A percentile compares a stretch with the other conserved stretches of the same genome.
Evolutionary conservation across 2,888 invertebrate genomes (phyloP).

Genomic region (Ligdia adustata): DNA sequence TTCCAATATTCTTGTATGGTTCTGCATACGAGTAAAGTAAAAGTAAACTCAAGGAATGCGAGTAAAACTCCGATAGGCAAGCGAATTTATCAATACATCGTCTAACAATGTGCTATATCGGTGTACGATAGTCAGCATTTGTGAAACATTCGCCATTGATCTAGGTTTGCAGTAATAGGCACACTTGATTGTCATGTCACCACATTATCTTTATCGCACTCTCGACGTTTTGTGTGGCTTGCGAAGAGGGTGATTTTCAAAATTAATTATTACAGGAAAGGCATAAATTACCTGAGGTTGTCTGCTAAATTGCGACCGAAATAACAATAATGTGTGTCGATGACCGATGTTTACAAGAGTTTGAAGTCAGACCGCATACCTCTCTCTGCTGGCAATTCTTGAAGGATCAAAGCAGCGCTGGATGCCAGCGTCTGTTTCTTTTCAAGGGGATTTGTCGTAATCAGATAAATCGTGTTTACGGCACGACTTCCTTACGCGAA

Average conservation of each 20-base stretch:
- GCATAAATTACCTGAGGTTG: slow-evolving; percentile 44
- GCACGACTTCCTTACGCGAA: slow-evolving; percentile 62
- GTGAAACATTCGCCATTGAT: not conserved
- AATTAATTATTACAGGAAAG: slow-evolving; percentile 33
- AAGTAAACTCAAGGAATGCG: no score
- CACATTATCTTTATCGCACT: slow-evolving; percentile 25
- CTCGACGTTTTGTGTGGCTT: slow-evolving; percentile 2
- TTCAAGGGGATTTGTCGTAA: slow-evolving; percentile 67
- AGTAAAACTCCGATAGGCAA: not conserved
- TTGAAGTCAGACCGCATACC: slow-evolving; percentile 50
- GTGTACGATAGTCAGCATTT: not conserved
- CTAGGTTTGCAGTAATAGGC: not conserved
- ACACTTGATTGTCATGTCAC: slow-evolving; percentile 16
- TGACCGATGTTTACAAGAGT: slow-evolving; percentile 58
- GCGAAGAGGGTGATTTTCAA: slow-evolving; percentile 26
- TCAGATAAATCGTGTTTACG: slow-evolving; percentile 65
- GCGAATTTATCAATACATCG: slow-evolving; percentile 1
- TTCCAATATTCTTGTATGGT: not conserved
- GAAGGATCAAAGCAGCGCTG: slow-evolving; percentile 67
- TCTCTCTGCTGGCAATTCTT: slow-evolving; percentile 52
- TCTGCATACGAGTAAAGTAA: not conserved
- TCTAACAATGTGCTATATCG: not conserved
- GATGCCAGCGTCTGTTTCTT: slow-evolving; percentile 62
- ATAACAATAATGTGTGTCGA: slow-evolving; percentile 56
- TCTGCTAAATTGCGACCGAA: slow-evolving; percentile 48